Evolutionary conservation across 2,888 invertebrate genomes (phyloP), one percentile per base, ranked within the genome.

Genomic region (Empis livida): DNA sequence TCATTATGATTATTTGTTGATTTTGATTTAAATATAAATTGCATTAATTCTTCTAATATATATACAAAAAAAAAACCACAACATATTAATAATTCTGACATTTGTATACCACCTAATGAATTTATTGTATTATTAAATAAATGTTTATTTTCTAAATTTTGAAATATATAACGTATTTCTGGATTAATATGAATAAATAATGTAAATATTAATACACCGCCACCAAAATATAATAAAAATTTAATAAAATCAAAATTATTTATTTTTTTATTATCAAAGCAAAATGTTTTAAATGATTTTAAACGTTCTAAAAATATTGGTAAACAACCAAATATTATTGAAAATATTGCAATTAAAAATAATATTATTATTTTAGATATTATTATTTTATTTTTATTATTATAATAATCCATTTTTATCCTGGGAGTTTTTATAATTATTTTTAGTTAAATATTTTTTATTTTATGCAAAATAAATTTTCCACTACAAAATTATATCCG

Each of bases 141-240:
- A 8, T 14, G 14, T 27, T n/a, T 20, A 13, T 41, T n/a, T 41
- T 41, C 23, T 27, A 41, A 41, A 20, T 23, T 23, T 9, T 41
- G 13, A 27, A 41, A 41, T 27, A 41, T 23, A 23, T 41, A 13
- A n/a, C 41, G 23, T 0, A 89, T 82, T 71, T 89, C 89, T 2
- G 89, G 89, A 47, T 88, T 69, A 56, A 90, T 70, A 59, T 90
- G 89, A 54, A 87, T 67, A 61, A 90, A 87, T 5, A 87, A 86
- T 3, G 89, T 89, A 52, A 82, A 80, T 37, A 90, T 68, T 16
- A 90, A 69, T 1, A 89, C 88, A 10, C 89, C 89, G n/a, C 88
- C 88, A 14, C 88, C 89, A 54, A 88, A 82, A n/a, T 84, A 81
- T 17, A 89, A 70, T 20, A 86, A 65, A 16, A 80, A 68, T 58